phyloP scores from a whole-genome alignment of 2,797 vertebrate genomes.

The Siniperca obscura region DNA sequence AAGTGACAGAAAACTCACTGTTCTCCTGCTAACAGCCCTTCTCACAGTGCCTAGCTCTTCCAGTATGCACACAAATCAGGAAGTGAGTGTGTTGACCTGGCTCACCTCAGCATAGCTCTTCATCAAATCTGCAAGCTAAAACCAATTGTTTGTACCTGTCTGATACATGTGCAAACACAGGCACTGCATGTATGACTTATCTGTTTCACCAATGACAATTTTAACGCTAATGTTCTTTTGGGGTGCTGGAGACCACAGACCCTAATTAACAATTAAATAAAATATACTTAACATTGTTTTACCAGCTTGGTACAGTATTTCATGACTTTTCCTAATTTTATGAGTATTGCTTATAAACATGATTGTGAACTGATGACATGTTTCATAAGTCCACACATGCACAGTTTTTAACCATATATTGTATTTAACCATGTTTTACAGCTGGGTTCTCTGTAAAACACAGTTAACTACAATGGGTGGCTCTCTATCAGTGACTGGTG shows the following conservation, averaged over 20 bases:
- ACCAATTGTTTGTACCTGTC: not conserved
- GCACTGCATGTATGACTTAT: not conserved
- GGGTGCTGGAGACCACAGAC: not conserved
- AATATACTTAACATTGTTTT: not conserved
- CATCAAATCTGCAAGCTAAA: conserved; percentile 8
- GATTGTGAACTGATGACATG: not conserved
- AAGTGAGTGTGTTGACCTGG: conserved; percentile 9
- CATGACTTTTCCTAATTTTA: not conserved
- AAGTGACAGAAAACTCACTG: conserved; percentile 26
- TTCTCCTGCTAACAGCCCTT: conserved; percentile 1
- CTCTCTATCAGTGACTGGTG: not conserved
- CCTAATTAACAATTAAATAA: not conserved
- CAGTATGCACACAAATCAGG: not conserved
- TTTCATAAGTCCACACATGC: not conserved
- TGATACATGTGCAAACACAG: not conserved
- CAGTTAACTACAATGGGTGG: not conserved
- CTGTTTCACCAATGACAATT: not conserved
- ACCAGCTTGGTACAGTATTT: not conserved
- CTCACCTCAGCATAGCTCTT: conserved; percentile 10
- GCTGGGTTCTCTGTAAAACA: not conserved
- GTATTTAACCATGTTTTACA: not conserved
- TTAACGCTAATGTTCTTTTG: not conserved
- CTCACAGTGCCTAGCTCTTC: not conserved
- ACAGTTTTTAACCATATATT: not conserved
- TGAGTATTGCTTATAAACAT: not conserved